Conservation (phyloP, 1,140 invertebrate species). For the Caligus rogercresseyi region DNA sequence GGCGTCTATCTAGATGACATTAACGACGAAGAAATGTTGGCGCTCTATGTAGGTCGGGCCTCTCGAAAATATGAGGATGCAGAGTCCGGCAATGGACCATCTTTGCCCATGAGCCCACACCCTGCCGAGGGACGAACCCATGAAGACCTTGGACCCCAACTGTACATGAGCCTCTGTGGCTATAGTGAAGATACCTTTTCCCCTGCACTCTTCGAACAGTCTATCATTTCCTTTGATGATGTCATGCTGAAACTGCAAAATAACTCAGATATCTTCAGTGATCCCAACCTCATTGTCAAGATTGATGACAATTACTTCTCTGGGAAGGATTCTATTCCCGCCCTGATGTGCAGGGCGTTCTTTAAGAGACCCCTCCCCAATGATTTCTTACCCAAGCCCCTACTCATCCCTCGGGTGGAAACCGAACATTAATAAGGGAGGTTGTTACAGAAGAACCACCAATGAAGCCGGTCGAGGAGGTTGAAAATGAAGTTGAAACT, state of each 20-base stretch:
- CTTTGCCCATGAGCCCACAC: conserved; percentile 67
- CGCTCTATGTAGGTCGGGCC: conserved; percentile 59
- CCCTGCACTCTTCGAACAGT: conserved; percentile 42
- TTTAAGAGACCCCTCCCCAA: conserved; percentile 60
- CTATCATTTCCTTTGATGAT: conserved; percentile 60
- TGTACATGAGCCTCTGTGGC: background rate
- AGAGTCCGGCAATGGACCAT: conserved; percentile 84
- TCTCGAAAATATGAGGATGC: conserved; percentile 57
- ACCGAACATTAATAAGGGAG: no score
- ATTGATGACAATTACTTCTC: conserved; percentile 71
- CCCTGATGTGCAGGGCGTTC: conserved; percentile 60
- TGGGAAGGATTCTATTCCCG: conserved; percentile 67
- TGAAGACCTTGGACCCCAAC: background rate
- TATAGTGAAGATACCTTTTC: background rate
- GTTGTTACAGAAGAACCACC: no score
- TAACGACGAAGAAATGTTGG: conserved; percentile 71
- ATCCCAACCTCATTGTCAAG: conserved; percentile 69
- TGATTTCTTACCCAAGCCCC: conserved; percentile 23
- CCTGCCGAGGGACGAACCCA: background rate
- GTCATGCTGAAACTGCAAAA: conserved; percentile 35
- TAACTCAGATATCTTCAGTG: conserved; percentile 34
- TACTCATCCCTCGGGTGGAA: background rate
- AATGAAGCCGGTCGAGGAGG: background rate
- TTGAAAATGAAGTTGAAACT: background rate
- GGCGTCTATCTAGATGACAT: conserved; percentile 87